phyloP scores from a whole-genome alignment of 2,113 vertebrate genomes.

The Chunga burmeisteri region DNA sequence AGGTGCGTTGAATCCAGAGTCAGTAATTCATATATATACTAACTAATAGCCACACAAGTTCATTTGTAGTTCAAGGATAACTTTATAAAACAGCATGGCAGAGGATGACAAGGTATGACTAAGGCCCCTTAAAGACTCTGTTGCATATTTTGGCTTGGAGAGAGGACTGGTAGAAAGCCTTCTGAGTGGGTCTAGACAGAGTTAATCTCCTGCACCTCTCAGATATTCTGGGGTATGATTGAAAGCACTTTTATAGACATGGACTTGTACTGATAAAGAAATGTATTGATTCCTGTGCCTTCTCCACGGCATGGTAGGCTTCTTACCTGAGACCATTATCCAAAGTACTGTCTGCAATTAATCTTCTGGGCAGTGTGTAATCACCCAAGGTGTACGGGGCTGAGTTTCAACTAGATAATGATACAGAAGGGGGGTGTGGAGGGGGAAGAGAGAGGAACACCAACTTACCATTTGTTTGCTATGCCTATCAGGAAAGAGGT shows the following conservation, averaged over 20 bases:
- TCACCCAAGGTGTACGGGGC: conserved; percentile 43
- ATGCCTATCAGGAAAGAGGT: not conserved
- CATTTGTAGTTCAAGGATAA: not conserved
- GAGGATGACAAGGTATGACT: not conserved
- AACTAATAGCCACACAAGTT: not conserved
- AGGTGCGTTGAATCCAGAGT: not conserved
- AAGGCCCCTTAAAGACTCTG: not conserved
- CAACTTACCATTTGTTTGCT: not conserved
- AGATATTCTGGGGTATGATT: conserved; percentile 37
- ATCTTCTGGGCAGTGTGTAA: conserved; percentile 68
- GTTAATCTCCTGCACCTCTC: not conserved
- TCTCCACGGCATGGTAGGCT: conserved; percentile 29
- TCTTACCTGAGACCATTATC: conserved; percentile 62
- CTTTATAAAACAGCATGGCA: not conserved
- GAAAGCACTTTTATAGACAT: conserved; percentile 23
- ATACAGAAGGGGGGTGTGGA: not conserved
- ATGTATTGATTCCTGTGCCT: conserved; percentile 39
- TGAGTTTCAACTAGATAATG: conserved; percentile 44
- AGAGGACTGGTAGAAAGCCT: not conserved
- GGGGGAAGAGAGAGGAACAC: not conserved
- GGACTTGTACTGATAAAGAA: conserved; percentile 51
- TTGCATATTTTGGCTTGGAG: not conserved
- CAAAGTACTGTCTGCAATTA: conserved; percentile 73
- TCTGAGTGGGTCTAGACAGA: not conserved
- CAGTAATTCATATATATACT: not conserved